A percentile compares a stretch with the other conserved stretches of the same genome.
Conservation (phyloP, 2,888 invertebrate species). For the Eristalis arbustorum region DNA sequence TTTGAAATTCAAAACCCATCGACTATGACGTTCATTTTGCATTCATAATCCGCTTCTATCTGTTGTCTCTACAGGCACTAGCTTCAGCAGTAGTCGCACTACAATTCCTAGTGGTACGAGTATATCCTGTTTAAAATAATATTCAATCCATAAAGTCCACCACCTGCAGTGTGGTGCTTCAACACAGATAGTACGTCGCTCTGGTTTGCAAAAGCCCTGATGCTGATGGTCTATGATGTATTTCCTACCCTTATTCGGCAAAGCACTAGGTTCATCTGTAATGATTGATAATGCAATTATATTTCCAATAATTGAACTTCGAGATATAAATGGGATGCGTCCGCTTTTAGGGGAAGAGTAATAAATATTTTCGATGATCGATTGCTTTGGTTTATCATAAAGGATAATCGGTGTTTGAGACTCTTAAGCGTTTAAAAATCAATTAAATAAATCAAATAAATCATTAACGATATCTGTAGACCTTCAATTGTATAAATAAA, state of each 20-base stretch:
- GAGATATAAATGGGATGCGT: conserved; percentile 58
- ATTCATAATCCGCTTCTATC: conserved; percentile 65
- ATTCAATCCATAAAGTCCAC: conserved; percentile 42
- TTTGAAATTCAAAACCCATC: conserved; percentile 67
- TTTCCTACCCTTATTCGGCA: conserved; percentile 10
- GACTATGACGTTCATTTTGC: conserved; percentile 59
- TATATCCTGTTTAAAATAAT: conserved; percentile 66
- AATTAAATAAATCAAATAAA: too few species aligned
- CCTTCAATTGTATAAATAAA: too few species aligned
- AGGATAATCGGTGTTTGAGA: background rate
- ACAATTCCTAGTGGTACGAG: conserved; percentile 20
- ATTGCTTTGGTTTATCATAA: background rate
- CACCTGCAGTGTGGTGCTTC: conserved; percentile 51
- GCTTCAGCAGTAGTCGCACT: background rate
- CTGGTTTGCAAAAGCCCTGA: conserved; percentile 20
- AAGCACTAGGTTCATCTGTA: conserved; percentile 45
- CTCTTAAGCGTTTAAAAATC: too few species aligned
- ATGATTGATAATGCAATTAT: conserved; percentile 70
- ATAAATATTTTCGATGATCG: conserved; percentile 35
- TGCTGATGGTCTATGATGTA: conserved; percentile 33
- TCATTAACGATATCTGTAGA: too few species aligned
- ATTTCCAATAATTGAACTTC: conserved; percentile 68
- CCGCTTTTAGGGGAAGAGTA: conserved; percentile 19
- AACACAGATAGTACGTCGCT: conserved; percentile 5
- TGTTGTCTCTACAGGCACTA: conserved; percentile 29